These are phyloP conservation scores for Sinopyrophorus schimmeli DNA, from an alignment of 2,888 invertebrate genomes.

Conservation along the genomic window DNA sequence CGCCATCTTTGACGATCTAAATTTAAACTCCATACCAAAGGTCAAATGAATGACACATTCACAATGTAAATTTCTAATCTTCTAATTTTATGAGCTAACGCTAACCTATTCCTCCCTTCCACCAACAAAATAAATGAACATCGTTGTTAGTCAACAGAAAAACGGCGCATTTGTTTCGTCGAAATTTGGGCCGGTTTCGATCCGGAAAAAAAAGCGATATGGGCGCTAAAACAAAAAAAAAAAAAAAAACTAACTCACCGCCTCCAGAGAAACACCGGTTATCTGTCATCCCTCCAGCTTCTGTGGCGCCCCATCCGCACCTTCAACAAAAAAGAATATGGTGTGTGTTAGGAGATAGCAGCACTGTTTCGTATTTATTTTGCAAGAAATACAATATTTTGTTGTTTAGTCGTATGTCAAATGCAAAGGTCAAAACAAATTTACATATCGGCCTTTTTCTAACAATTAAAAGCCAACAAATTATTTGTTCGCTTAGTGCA, in stretches of 20 bases:
- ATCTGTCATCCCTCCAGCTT: constrained; percentile 77
- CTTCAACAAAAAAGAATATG: constrained; percentile 50
- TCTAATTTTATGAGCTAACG: neutral
- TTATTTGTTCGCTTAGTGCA: too few relatives aligned
- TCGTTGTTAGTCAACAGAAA: too few relatives aligned
- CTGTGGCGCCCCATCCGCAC: constrained; percentile 62
- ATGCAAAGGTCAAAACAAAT: too few relatives aligned
- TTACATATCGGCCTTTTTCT: too few relatives aligned
- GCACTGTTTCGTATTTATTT: too few relatives aligned
- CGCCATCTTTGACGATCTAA: constrained; percentile 14
- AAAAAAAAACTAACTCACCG: constrained; percentile 58
- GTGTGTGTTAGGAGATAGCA: too few relatives aligned
- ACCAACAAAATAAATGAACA: constrained; percentile 10
- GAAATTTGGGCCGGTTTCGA: constrained; percentile 14
- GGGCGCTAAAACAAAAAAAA: constrained; percentile 4
- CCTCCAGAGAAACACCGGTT: constrained; percentile 79
- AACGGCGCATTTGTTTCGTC: neutral
- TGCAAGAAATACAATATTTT: too few relatives aligned
- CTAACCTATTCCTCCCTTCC: constrained; percentile 14
- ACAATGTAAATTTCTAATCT: constrained; percentile 20
- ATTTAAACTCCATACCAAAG: constrained; percentile 16
- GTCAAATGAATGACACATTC: constrained; percentile 21
- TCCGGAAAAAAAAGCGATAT: too few relatives aligned
- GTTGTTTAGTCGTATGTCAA: too few relatives aligned
- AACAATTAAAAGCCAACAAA: too few relatives aligned